A percentile compares a stretch with the other conserved stretches of the same genome.
Evolutionary conservation across 2,888 invertebrate species (phyloP).

Genomic region (Hoplodrina ambigua): DNA sequence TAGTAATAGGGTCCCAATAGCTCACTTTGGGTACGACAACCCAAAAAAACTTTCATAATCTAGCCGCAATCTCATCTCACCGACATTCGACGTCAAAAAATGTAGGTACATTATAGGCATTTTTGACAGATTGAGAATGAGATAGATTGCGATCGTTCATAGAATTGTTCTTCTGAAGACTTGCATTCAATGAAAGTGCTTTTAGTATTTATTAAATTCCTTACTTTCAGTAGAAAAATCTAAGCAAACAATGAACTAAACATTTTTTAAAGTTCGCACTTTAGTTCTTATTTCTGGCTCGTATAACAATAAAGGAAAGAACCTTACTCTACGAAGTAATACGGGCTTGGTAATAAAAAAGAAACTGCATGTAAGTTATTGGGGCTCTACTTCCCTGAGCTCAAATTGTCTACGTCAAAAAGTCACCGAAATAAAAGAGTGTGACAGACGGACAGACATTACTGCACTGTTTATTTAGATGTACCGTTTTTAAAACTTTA

Average conservation of each 20-base stretch:
- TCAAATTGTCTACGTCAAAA: constrained; percentile 31
- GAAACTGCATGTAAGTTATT: constrained; percentile 29
- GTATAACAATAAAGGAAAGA: constrained; percentile 18
- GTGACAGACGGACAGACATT: constrained; percentile 23
- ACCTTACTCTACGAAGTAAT: background rate
- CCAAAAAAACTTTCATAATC: too few species aligned
- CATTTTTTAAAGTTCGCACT: constrained; percentile 8
- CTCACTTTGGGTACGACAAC: too few species aligned
- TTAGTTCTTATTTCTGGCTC: constrained; percentile 7
- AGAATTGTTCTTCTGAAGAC: too few species aligned
- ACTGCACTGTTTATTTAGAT: constrained; percentile 6
- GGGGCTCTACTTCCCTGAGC: constrained; percentile 22
- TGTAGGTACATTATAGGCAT: too few species aligned
- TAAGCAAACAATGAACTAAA: background rate
- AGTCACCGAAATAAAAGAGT: constrained; percentile 30
- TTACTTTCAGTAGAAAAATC: background rate
- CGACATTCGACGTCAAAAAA: too few species aligned
- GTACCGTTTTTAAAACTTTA: constrained; percentile 15
- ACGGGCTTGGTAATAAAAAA: constrained; percentile 12
- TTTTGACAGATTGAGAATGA: too few species aligned
- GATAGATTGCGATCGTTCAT: too few species aligned
- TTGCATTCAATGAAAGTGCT: background rate
- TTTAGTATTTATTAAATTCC: background rate
- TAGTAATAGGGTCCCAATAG: too few species aligned
- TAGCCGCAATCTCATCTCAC: too few species aligned